Evolutionary conservation across 2,888 invertebrate genomes (phyloP).

Genomic region (Chromoteleia sp.): DNA sequence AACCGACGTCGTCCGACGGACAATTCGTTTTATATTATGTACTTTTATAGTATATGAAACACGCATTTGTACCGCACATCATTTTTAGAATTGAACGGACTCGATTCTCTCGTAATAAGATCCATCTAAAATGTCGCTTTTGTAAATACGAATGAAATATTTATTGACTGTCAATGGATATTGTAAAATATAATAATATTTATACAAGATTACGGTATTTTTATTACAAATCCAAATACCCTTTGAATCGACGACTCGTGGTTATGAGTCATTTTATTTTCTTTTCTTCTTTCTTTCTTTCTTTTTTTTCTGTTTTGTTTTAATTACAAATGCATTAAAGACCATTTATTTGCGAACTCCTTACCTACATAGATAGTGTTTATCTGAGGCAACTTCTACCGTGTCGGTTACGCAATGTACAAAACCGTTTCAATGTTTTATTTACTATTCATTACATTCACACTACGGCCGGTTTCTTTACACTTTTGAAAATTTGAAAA

Average conservation of each 20-base stretch:
- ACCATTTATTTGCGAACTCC: constrained; percentile 11
- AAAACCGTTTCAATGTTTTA: neutral
- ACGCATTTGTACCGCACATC: constrained; percentile 56
- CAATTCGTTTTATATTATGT: constrained; percentile 33
- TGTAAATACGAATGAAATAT: constrained; percentile 77
- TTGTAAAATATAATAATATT: constrained; percentile 83
- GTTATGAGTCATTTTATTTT: too few species aligned
- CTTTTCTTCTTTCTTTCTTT: neutral
- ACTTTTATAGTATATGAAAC: constrained; percentile 28
- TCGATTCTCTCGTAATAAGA: constrained; percentile 36
- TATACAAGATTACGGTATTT: constrained; percentile 74
- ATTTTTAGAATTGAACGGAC: constrained; percentile 45
- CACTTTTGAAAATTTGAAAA: neutral
- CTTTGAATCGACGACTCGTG: too few species aligned
- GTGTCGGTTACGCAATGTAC: neutral
- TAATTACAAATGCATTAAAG: neutral
- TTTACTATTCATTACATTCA: neutral
- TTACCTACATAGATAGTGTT: constrained; percentile 48
- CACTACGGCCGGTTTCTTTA: neutral
- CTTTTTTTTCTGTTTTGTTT: neutral
- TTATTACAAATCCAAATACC: constrained; percentile 35
- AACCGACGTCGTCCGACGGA: constrained; percentile 42
- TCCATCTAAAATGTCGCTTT: constrained; percentile 54
- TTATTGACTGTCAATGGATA: constrained; percentile 84
- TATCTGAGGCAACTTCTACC: constrained; percentile 23